Conservation (phyloP, 2,113 vertebrate genomes). For the Paramisgurnus dabryanus region DNA sequence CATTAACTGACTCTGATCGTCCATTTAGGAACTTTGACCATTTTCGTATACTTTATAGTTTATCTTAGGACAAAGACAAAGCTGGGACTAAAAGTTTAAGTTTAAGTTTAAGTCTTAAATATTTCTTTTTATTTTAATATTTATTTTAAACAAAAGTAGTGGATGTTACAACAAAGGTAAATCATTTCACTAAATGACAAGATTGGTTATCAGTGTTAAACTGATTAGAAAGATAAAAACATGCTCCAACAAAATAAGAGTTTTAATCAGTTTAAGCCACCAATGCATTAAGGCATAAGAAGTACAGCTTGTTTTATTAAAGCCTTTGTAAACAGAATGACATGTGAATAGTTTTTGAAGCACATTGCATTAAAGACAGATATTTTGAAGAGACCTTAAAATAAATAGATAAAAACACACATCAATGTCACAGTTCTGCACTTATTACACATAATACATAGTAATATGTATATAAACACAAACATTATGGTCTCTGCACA, state of each 20-base stretch:
- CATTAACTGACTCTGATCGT: background rate
- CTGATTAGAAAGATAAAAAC: background rate
- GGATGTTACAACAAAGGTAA: background rate
- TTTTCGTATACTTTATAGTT: background rate
- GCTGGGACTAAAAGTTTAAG: too few species aligned
- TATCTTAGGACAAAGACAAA: background rate
- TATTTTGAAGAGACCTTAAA: too few species aligned
- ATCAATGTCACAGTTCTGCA: too few species aligned
- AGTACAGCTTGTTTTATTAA: background rate
- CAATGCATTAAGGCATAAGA: background rate
- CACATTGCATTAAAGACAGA: too few species aligned
- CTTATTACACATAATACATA: too few species aligned
- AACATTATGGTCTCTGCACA: too few species aligned
- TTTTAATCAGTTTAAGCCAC: background rate
- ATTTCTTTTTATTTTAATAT: background rate
- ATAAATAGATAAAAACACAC: too few species aligned
- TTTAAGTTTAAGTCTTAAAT: too few species aligned
- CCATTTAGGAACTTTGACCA: constrained; percentile 2
- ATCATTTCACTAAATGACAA: background rate
- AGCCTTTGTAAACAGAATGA: background rate
- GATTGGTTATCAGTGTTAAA: background rate
- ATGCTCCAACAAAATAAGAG: background rate
- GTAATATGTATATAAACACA: too few species aligned
- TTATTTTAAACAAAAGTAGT: background rate
- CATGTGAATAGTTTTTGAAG: background rate